These are phyloP conservation scores for Hydrophis major DNA, from an alignment of 2,797 vertebrate genomes.

Conservation along the genomic window DNA sequence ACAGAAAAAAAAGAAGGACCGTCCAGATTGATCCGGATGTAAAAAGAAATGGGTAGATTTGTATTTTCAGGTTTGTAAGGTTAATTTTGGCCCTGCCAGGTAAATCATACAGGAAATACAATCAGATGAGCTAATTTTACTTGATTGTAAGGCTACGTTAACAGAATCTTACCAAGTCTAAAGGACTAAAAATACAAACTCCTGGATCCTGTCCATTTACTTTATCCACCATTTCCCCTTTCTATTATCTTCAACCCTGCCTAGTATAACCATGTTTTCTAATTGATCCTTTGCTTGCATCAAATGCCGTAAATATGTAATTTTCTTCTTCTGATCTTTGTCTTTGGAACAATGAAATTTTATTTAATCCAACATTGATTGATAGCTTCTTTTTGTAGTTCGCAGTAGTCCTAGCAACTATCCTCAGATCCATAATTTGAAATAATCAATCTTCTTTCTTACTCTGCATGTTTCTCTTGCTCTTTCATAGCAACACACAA, in stretches of 20 bases:
- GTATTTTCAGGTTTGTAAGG: not conserved
- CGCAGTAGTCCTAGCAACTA: not conserved
- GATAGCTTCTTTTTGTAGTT: not conserved
- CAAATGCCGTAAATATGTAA: not conserved
- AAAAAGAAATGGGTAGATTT: not conserved
- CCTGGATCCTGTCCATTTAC: not conserved
- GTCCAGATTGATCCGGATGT: not conserved
- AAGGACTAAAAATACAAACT: not conserved
- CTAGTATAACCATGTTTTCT: not conserved
- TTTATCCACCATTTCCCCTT: not conserved
- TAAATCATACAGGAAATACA: not conserved
- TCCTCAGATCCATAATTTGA: not conserved
- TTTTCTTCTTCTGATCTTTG: not conserved
- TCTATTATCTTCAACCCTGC: not conserved
- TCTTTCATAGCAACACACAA: not conserved
- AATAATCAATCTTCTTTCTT: not conserved
- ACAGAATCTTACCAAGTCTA: not conserved
- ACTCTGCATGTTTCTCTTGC: not conserved
- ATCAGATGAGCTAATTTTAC: not conserved
- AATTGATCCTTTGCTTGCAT: not conserved
- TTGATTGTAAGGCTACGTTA: not conserved
- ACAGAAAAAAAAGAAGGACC: not conserved
- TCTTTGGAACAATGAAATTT: not conserved
- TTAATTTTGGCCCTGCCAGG: not conserved
- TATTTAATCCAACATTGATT: not conserved